Percentiles rank a stretch among this genome's conserved stretches.
Evolutionary conservation across 2,797 vertebrate genomes (phyloP).

Genomic region (Lacerta bilineata): DNA sequence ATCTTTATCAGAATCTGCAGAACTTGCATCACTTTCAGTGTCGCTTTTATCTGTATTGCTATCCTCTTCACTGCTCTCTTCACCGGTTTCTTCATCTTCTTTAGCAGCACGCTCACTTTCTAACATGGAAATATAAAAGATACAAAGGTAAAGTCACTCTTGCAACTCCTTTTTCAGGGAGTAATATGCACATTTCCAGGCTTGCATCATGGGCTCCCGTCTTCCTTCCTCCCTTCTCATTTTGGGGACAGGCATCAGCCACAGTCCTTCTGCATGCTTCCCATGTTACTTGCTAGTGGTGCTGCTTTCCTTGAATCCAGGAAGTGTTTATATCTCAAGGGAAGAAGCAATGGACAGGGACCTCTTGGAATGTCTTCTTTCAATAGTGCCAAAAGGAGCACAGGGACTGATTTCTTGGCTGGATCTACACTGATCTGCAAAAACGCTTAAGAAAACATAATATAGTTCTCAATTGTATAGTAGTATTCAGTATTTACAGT

Average conservation of each 20-base stretch:
- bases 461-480: background rate
- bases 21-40: slow-evolving; percentile 64
- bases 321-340: background rate
- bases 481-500: background rate
- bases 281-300: background rate
- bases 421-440: background rate
- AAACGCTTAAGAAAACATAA: too few species aligned
- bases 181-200: too few species aligned
- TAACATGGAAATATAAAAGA: slow-evolving; percentile 57
- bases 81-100: slow-evolving; percentile 59
- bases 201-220: background rate
- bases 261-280: too few species aligned
- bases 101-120: slow-evolving; percentile 60
- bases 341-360: background rate
- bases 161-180: background rate
- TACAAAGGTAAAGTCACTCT: background rate
- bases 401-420: too few species aligned
- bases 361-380: background rate
- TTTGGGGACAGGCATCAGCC: background rate
- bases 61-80: slow-evolving; percentile 44
- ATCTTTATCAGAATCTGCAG: slow-evolving; percentile 68
- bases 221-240: background rate
- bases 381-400: background rate
- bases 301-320: background rate
- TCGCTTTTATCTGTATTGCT: slow-evolving; percentile 66